phyloP scores from a whole-genome alignment of 2,797 vertebrate species.

The Gallinago solitaria region DNA sequence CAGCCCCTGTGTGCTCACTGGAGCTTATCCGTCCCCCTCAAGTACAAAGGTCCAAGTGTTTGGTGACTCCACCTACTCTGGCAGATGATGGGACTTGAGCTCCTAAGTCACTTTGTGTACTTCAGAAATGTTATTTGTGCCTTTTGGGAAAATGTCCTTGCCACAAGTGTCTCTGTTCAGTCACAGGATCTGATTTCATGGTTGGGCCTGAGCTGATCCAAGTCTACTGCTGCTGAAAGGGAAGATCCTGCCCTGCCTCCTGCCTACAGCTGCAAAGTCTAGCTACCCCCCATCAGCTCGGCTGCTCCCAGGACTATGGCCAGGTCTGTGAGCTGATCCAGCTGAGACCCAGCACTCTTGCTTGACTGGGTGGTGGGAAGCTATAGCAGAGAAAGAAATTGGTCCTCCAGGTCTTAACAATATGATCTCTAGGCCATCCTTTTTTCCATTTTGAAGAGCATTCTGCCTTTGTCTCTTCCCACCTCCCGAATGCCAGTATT shows the following conservation, averaged over 20 bases:
- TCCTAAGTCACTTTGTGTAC: rapidly evolving
- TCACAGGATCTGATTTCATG: not conserved
- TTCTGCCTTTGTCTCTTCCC: not conserved
- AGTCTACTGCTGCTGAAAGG: not conserved
- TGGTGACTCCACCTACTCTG: not conserved
- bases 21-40: too few relatives aligned
- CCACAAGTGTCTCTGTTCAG: not conserved
- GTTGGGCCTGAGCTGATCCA: not conserved
- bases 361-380: not conserved
- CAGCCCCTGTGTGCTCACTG: too few relatives aligned
- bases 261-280: not conserved
- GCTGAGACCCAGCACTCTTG: not conserved
- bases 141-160: not conserved
- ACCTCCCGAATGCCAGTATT: not conserved
- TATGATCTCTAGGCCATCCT: not conserved
- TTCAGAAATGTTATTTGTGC: not conserved
- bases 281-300: not conserved
- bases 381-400: too few relatives aligned
- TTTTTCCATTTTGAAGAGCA: not conserved
- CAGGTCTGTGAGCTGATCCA: not conserved
- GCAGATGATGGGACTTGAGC: not conserved
- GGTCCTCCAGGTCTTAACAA: not conserved
- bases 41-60: too few relatives aligned
- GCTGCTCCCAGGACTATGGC: not conserved
- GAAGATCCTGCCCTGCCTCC: not conserved